A percentile compares a stretch with the other conserved stretches of the same genome.
These are phyloP conservation scores for Rhodinocichla rosea DNA, from an alignment of 2,113 vertebrate species.

Conservation along the genomic window DNA sequence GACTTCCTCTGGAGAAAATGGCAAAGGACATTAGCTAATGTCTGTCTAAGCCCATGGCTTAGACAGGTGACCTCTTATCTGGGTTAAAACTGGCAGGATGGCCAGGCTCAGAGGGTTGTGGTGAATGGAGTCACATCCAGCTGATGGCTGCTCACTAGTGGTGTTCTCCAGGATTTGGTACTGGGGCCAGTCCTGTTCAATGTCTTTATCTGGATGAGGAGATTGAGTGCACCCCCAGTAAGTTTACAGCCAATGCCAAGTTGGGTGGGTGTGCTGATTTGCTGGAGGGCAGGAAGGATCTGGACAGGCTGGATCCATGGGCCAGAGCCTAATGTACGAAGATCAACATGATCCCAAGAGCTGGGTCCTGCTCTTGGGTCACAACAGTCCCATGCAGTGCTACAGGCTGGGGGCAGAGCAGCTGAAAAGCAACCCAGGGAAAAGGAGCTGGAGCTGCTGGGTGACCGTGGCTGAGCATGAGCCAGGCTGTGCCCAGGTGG, in stretches of 20 bases:
- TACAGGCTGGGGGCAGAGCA: not conserved
- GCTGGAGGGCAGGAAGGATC: not conserved
- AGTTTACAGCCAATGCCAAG: not conserved
- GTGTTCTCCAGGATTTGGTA: not conserved
- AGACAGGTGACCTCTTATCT: not conserved
- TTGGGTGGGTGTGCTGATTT: not conserved
- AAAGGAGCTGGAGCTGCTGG: not conserved
- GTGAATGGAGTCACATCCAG: not conserved
- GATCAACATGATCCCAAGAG: not conserved
- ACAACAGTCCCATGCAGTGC: accelerated
- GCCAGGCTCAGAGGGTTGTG: not conserved
- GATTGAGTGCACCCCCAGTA: not conserved
- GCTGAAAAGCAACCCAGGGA: not conserved
- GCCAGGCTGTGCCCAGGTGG: accelerated
- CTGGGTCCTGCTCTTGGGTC: not conserved
- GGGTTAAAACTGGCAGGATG: not conserved
- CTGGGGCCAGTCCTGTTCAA: not conserved
- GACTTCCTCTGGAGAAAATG: not conserved
- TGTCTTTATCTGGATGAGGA: not conserved
- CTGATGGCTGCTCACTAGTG: not conserved
- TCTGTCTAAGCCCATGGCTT: too few species aligned
- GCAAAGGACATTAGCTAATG: too few species aligned
- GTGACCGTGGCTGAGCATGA: accelerated
- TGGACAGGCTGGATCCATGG: not conserved
- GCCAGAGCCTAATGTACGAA: not conserved